Percentiles rank a stretch among this genome's conserved stretches.
These are phyloP conservation scores for Leptopilina clavipes DNA, from an alignment of 1,140 invertebrate genomes.

Conservation along the genomic window DNA sequence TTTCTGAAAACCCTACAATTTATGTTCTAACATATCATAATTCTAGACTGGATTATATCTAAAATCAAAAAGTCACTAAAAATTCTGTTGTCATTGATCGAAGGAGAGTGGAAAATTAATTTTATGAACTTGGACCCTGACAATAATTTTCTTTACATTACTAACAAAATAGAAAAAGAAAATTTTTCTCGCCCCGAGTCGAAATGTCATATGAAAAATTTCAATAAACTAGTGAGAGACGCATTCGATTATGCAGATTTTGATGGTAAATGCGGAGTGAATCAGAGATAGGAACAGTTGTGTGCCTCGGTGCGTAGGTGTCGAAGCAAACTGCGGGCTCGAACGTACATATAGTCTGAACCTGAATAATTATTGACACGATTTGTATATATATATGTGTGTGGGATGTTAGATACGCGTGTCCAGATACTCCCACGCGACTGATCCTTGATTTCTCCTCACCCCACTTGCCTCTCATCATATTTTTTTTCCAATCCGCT, in stretches of 20 bases:
- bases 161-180: too few species aligned
- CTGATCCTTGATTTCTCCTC: constrained; percentile 15
- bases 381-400: neutral
- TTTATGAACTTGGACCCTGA: too few species aligned
- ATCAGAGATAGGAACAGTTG: neutral
- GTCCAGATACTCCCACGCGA: constrained; percentile 21
- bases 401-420: constrained; percentile 24
- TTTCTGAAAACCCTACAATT: too few species aligned
- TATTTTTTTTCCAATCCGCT: neutral
- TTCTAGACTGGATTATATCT: too few species aligned
- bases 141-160: too few species aligned
- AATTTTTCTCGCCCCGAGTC: too few species aligned
- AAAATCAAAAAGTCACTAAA: too few species aligned
- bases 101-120: too few species aligned
- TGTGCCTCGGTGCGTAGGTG: neutral
- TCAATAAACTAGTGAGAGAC: neutral
- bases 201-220: neutral
- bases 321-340: neutral
- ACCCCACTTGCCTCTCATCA: neutral
- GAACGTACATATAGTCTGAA: neutral
- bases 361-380: constrained; percentile 33
- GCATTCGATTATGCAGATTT: constrained; percentile 25
- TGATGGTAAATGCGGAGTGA: constrained; percentile 4
- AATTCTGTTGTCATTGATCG: too few species aligned
- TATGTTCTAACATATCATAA: too few species aligned